Evolutionary conservation across 1,140 invertebrate genomes (phyloP), one percentile per base, ranked within the genome.

Genomic region (Macrocentrus cingulum): DNA sequence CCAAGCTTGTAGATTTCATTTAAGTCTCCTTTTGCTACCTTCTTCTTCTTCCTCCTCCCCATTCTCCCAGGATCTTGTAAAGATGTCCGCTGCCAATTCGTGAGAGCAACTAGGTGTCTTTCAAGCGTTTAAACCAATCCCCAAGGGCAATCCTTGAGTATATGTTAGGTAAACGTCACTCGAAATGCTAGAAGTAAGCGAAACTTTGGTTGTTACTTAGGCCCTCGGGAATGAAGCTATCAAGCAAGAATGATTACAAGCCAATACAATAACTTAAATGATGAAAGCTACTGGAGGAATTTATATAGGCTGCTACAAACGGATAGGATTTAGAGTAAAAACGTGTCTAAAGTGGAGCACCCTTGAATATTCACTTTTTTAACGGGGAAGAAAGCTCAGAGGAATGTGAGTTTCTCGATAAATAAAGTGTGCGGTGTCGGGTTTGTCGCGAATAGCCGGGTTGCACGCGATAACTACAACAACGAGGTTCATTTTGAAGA

Each of bases 381-480:
- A n/a, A n/a, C n/a, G 36, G 15, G 8, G 36, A n/a, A 15, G 13
- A 39, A 15, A n/a, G 29, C 7, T 22, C 29, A 15, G 36, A 45
- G 53, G n/a, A 9, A 46, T 36, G 41, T 32, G 25, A 9, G 29
- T 29, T 29, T 36, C 15, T 11, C 51, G 42, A 48, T 56, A 56
- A 56, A 46, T 48, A 56, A 34, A 56, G 36, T 8, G 36, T 45
- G 54, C n/a, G 54, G 44, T 46, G 44, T 46, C 44, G 54, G 48
- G 44, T 56, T 48, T 56, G 59, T 63, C 57, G 61, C 59, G 60
- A 63, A 67, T 51, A 61, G 64, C 59, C 59, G 49, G 59, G 44
- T 60, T 46, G 52, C 63, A 67, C 61, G 65, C 65, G 56, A 65
- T 25, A 36, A 49, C 2, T 2, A n/a, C 16, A 25, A 48, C 19